Percentiles rank a stretch among this genome's conserved stretches.
Evolutionary conservation across 1,140 invertebrate genomes (phyloP).

Genomic region (Apis laboriosa): DNA sequence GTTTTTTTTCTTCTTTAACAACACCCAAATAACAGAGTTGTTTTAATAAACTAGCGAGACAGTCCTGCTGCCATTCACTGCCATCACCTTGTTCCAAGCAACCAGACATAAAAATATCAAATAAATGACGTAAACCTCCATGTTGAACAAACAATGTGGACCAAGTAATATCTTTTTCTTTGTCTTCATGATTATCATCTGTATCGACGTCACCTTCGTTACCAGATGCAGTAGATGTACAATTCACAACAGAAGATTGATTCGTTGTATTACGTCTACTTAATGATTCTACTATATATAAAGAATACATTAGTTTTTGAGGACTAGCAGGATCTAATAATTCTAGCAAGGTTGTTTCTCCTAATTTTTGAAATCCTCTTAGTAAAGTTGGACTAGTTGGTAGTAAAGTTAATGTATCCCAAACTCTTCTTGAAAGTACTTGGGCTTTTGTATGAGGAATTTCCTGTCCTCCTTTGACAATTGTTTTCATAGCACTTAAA

Average conservation of each 20-base stretch:
- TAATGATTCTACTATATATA: conserved; percentile 93
- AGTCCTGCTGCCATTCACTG: conserved; percentile 97
- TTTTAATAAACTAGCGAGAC: conserved; percentile 91
- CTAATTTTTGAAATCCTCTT: conserved; percentile 90
- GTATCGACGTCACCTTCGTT: conserved; percentile 78
- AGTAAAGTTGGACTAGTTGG: conserved; percentile 93
- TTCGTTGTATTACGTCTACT: conserved; percentile 71
- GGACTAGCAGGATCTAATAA: conserved; percentile 92
- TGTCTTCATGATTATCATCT: conserved; percentile 68
- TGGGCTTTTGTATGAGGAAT: conserved; percentile 94
- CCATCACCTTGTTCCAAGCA: conserved; percentile 84
- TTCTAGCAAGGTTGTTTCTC: conserved; percentile 84
- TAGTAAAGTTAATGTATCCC: conserved; percentile 95
- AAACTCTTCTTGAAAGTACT: conserved; percentile 92
- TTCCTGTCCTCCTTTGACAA: conserved; percentile 86
- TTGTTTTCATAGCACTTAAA: conserved; percentile 90
- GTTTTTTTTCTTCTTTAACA: conserved; percentile 80
- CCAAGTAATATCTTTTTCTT: conserved; percentile 82
- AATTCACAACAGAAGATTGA: conserved; percentile 44
- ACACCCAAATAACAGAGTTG: conserved; percentile 93
- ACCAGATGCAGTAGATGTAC: conserved; percentile 30
- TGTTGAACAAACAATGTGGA: conserved; percentile 91
- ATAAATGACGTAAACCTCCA: conserved; percentile 92
- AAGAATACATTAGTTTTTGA: conserved; percentile 96
- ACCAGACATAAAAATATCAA: conserved; percentile 95